A percentile compares a stretch with the other conserved stretches of the same genome.
These are phyloP conservation scores for Dipodomys merriami DNA, from an alignment of 2,113 vertebrate species.

Conservation along the genomic window DNA sequence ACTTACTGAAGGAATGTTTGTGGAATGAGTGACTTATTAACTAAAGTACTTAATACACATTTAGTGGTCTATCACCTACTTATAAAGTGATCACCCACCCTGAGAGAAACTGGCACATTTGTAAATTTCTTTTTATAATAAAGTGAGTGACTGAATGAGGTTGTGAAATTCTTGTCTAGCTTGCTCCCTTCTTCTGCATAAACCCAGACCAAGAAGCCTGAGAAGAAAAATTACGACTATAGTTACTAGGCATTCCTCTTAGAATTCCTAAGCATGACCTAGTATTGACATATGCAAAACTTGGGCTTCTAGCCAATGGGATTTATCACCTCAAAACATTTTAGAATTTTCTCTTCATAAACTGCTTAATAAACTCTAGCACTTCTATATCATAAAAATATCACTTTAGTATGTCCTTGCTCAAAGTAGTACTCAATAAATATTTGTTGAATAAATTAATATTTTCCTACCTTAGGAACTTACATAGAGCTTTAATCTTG, in stretches of 20 bases:
- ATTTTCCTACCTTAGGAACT: conserved; percentile 14
- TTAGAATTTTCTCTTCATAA: conserved; percentile 36
- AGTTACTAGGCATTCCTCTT: conserved; percentile 50
- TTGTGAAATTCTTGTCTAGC: conserved; percentile 54
- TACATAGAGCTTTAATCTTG: background rate
- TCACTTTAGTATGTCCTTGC: background rate
- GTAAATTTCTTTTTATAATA: conserved; percentile 43
- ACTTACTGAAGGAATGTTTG: background rate
- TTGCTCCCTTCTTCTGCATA: conserved; percentile 54
- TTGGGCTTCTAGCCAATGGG: conserved; percentile 42
- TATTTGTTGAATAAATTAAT: conserved; percentile 10
- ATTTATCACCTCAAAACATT: conserved; percentile 31
- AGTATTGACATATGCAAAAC: conserved; percentile 55
- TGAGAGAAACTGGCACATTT: conserved; percentile 39
- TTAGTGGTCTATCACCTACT: conserved; percentile 32
- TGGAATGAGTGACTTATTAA: conserved; percentile 36
- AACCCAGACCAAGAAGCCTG: background rate
- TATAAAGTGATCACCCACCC: background rate
- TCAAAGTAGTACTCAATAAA: conserved; percentile 6
- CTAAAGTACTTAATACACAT: conserved; percentile 24
- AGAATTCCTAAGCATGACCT: conserved; percentile 58
- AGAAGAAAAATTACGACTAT: conserved; percentile 43
- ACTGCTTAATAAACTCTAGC: background rate
- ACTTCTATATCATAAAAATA: background rate
- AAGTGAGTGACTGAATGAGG: conserved; percentile 5